Base-by-base conservation (phyloP, 35 echinoderm and acorn worm species). In the Strongylocentrotus purpuratus region DNA sequence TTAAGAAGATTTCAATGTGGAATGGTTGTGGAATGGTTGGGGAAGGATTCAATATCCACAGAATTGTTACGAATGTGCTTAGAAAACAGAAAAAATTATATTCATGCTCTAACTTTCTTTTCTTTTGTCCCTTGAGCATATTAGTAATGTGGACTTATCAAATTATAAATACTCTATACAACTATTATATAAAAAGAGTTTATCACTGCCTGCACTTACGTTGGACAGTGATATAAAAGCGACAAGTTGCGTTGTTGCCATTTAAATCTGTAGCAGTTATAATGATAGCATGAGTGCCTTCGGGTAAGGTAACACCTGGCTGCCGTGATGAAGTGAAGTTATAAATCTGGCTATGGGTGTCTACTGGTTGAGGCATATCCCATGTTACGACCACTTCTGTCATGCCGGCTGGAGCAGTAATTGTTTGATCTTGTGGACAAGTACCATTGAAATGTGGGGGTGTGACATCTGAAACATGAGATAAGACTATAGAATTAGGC, bases 371-470 rank as follows among this genome's bases (percentile, higher is more conserved):
- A 4, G 90, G 94, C 41, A 86, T 28, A 8, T 95, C 91, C 96
- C 96, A 97, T 2, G 59, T 97, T 0, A 88, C 94, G 9, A 58
- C 48, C 6, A 94, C 96, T 31, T 78, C 61, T 12, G 50, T 86
- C 90, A 41, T 31, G 46, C 89, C 94, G 32, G 33, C 17, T 15
- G 88, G 47, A 46, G 96, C 96, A 59, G 9, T 92, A 2, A 95
- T 61, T 0, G 41, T 94, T 32, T 92, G 86, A 70, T 93, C 85
- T 33, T 92, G 18, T n/a, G 96, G 96, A 60, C 96, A 97, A 1
- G 96, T 95, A 2, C 89, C 91, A 7, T 95, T 95, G 92, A 97
- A 97, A 94, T 97, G 96, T 50, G 96, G 96, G 31, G 96, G 94
- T 9, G 94, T 61, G 41, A 85, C 55, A 89, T 96, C 96, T 96